A percentile compares a stretch with the other conserved stretches of the same genome.
phyloP scores from a whole-genome alignment of 2,113 vertebrate genomes.

The Engraulis encrasicolus region DNA sequence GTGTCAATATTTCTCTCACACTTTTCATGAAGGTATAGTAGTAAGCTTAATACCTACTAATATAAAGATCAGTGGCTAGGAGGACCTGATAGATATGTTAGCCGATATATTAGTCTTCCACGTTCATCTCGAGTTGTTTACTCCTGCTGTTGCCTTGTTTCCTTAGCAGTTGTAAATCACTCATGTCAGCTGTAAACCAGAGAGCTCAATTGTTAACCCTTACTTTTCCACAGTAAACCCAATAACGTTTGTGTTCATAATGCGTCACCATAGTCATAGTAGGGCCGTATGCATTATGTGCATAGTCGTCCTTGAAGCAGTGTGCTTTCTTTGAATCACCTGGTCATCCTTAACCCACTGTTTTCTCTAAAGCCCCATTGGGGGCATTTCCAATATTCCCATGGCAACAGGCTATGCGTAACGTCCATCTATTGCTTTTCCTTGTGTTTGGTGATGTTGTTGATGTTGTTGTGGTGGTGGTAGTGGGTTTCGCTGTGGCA shows the following conservation, averaged over 20 bases:
- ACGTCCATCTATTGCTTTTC: constrained; percentile 13
- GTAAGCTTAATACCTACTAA: background rate
- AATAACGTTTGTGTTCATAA: background rate
- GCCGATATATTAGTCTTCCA: too few species aligned
- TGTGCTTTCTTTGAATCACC: background rate
- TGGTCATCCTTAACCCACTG: background rate
- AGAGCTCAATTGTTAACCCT: background rate
- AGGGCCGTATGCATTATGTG: background rate
- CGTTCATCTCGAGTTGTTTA: too few species aligned
- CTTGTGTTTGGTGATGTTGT: too few species aligned
- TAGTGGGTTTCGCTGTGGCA: background rate
- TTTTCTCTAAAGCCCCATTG: constrained; percentile 1
- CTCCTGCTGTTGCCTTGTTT: background rate
- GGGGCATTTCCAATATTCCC: constrained; percentile 14
- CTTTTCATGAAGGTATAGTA: too few species aligned
- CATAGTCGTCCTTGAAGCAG: background rate
- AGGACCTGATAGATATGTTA: too few species aligned
- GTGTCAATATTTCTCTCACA: too few species aligned
- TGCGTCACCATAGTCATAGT: background rate
- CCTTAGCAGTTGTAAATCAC: background rate
- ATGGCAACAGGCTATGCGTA: constrained; percentile 6
- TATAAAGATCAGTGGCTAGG: background rate
- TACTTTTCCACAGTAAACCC: background rate
- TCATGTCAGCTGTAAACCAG: background rate
- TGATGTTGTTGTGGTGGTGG: too few species aligned